Evolutionary conservation across 23 tunicate species (phyloP), one percentile per base, ranked within the genome.

Genomic region (Phallusia fumigata): DNA sequence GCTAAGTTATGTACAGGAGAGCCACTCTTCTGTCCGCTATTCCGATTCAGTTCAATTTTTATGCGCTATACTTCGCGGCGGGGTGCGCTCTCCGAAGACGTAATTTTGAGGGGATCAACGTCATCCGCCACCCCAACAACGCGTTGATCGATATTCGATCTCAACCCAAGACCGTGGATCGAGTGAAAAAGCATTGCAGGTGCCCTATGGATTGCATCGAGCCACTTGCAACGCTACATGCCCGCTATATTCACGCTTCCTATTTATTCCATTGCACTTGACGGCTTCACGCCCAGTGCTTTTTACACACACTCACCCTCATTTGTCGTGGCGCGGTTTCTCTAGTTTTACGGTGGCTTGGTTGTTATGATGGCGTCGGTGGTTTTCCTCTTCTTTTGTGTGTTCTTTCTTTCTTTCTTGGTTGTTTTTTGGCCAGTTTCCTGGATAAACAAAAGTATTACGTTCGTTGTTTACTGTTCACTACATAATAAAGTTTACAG

Each of bases 191-290:
- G 47, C 47, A 40, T 40, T 16, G 13, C 28, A 22, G 69, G 69
- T 24, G 69, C 28, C 28, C 69, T 11, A 58, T 58, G 28, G 28
- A 58, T 22, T 58, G 28, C 69, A 13, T 21, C 13, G 69, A 22
- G 28, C 69, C 69, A 24, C 26, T 58, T 24, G 69, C 3, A 22
- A 11, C 69, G 28, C 69, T 1, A 58, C 28, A 24, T 24, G 28
- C 69, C 26, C 69, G 69, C 69, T 58, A 22, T 24, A 58, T 58
- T 1, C 69, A 58, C 69, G 69, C 69, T 58, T 58, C 69, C 69
- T 58, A 58, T 58, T 58, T 58, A 58, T 58, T 58, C 69, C 69
- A 58, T 6, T 58, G 69, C 69, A 58, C 69, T 58, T 58, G 69
- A 58, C 28, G 26, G 69, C 28, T 22, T 58, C 26, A 58, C 15